A percentile compares a stretch with the other conserved stretches of the same genome.
phyloP scores from a whole-genome alignment of 2,888 invertebrate genomes.

The Coremacera marginata region DNA sequence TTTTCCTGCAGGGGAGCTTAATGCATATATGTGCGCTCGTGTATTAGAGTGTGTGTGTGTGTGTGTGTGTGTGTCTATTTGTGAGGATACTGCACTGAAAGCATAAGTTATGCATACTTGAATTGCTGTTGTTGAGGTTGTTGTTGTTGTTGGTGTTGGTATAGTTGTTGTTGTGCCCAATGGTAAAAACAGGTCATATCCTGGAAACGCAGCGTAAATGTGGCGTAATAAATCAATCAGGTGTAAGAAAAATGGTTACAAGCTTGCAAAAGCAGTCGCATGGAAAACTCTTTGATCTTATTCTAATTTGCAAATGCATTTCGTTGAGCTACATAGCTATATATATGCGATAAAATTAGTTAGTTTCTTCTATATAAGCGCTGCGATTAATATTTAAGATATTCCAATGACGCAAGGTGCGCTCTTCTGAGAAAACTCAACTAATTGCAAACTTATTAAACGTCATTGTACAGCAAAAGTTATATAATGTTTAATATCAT shows the following conservation, averaged over 20 bases:
- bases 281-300: slow-evolving; percentile 18
- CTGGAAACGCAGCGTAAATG: slow-evolving; percentile 28
- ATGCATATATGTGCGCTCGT: background rate
- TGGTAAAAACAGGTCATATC: slow-evolving; percentile 29
- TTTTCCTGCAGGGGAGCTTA: background rate
- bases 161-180: background rate
- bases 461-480: too few relatives aligned
- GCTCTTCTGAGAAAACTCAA: too few relatives aligned
- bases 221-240: slow-evolving; percentile 32
- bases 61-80: background rate
- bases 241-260: slow-evolving; percentile 20
- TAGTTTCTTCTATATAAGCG: too few relatives aligned
- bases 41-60: background rate
- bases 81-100: background rate
- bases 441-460: too few relatives aligned
- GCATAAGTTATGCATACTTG: slow-evolving; percentile 17
- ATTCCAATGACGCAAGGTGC: too few relatives aligned
- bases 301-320: slow-evolving; percentile 27
- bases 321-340: background rate
- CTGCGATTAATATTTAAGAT: too few relatives aligned
- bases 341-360: background rate
- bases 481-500: too few relatives aligned
- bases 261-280: slow-evolving; percentile 9
- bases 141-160: background rate
- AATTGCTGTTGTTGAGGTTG: background rate